These are phyloP conservation scores for Panagrolaimus sp. DNA, from an alignment of 1,140 invertebrate genomes.

Conservation along the genomic window DNA sequence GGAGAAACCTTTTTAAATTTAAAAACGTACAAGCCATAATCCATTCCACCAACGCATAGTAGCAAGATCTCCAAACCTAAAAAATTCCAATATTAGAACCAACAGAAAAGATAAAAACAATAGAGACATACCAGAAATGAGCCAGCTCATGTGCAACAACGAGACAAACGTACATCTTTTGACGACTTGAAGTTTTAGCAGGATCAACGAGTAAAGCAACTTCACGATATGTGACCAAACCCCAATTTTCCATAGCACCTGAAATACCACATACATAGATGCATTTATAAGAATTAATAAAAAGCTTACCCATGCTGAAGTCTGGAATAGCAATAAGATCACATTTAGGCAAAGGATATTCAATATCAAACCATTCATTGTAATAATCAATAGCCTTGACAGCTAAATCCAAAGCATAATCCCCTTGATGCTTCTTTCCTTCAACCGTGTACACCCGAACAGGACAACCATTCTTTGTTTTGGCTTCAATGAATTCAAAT, in stretches of 20 bases:
- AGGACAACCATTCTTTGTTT: constrained; percentile 40
- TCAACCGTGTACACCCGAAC: constrained; percentile 75
- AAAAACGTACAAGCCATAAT: constrained; percentile 61
- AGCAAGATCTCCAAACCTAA: constrained; percentile 1
- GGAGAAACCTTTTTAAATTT: no score
- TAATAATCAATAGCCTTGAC: constrained; percentile 74
- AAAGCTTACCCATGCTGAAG: constrained; percentile 51
- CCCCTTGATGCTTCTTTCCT: constrained; percentile 72
- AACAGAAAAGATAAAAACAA: constrained; percentile 50
- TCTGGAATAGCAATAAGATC: constrained; percentile 58
- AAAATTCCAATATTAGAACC: background rate
- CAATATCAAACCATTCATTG: constrained; percentile 76
- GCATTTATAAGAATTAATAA: constrained; percentile 60
- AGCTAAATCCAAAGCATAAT: constrained; percentile 74
- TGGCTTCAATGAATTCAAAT: constrained; percentile 60
- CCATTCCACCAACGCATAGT: constrained; percentile 63
- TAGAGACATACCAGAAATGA: constrained; percentile 65
- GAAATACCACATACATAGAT: constrained; percentile 22
- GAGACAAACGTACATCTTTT: constrained; percentile 69
- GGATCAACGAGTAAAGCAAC: constrained; percentile 72
- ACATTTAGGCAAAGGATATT: constrained; percentile 68
- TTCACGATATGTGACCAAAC: constrained; percentile 81
- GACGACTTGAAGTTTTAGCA: constrained; percentile 64
- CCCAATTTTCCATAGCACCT: constrained; percentile 72
- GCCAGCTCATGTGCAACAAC: constrained; percentile 83